Evolutionary conservation across 2,888 invertebrate species (phyloP), one percentile per base, ranked within the genome.

Genomic region (Drosophila putrida): DNA sequence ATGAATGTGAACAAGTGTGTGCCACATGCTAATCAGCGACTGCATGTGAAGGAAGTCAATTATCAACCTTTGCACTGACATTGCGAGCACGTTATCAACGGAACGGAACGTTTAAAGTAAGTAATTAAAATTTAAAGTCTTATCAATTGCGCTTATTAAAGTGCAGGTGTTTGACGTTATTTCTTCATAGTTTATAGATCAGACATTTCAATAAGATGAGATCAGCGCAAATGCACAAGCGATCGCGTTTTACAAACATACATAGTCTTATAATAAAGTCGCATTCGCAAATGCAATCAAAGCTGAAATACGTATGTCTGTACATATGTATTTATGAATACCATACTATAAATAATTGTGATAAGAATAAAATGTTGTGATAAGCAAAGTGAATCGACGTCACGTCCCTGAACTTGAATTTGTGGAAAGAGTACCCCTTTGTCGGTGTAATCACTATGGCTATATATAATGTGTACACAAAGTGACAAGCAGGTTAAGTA

Each of bases 391-490:
- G 10, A 55, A 39, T 28, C 47, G 47, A 54, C 59, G 76, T 72
- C 59, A 60, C 35, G 69, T 62, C 69, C 85, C 51, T 80, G 80
- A 85, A 86, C 88, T 94, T 94, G 92, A 79, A 81, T 70, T 64
- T 59, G 6, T n/a, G 20, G 36, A 4, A 25, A 11, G 5, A 20
- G 25, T 9, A 2, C 25, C 11, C 43, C 43, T 15, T 10, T 47
- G 10, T 15, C 2, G 15, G 31, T 9, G 15, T 46, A 47, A 15
- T 47, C 46, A 65, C 53, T 57, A 73, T 44, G 8, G 20, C 11
- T 44, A 27, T 44, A 44, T 44, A 44, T 8, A n/a, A 11, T 27
- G 8, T n/a, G n/a, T n/a, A n/a, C n/a, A n/a, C 28, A 44, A 20
- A 41, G 28, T 11, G 28, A 41, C 6, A 55, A n/a, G 13, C 38